These are phyloP conservation scores for Galleria mellonella DNA, from an alignment of 1,140 invertebrate species.

Conservation along the genomic window DNA sequence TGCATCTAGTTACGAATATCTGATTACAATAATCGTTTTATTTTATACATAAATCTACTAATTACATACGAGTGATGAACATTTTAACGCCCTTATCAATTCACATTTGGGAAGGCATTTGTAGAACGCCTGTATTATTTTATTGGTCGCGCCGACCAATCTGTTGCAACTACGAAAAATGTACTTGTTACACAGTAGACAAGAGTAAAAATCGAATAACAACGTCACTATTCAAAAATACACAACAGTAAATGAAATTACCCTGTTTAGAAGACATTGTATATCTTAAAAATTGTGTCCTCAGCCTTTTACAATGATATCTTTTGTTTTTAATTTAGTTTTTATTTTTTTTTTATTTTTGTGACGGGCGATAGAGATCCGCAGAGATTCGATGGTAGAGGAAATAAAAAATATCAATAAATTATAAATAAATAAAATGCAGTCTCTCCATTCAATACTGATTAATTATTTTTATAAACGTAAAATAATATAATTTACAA, in stretches of 20 bases:
- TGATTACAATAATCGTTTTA: neutral
- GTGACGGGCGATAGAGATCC: slow-evolving; percentile 30
- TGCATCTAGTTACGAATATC: neutral
- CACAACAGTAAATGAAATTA: slow-evolving; percentile 69
- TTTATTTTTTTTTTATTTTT: slow-evolving; percentile 39
- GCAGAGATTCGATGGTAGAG: neutral
- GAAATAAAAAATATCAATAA: neutral
- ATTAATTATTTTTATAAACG: neutral
- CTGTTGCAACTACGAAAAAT: slow-evolving; percentile 11
- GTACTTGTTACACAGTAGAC: slow-evolving; percentile 19
- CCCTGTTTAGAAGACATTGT: slow-evolving; percentile 72
- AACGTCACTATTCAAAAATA: slow-evolving; percentile 57
- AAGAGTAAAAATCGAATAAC: slow-evolving; percentile 63
- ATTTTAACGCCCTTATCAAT: slow-evolving; percentile 1
- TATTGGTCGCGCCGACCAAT: neutral
- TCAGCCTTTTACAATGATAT: slow-evolving; percentile 72
- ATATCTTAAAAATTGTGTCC: slow-evolving; percentile 70
- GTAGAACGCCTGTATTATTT: too few relatives aligned
- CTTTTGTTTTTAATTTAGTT: slow-evolving; percentile 45
- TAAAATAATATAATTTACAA: too few relatives aligned
- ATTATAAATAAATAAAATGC: slow-evolving; percentile 4
- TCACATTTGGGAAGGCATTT: neutral
- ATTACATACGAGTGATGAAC: neutral
- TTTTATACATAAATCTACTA: neutral
- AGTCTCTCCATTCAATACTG: slow-evolving; percentile 8